Evolutionary conservation across 2,113 vertebrate species (phyloP), one percentile per base, ranked within the genome.

Genomic region (Lipotes vexillifer): DNA sequence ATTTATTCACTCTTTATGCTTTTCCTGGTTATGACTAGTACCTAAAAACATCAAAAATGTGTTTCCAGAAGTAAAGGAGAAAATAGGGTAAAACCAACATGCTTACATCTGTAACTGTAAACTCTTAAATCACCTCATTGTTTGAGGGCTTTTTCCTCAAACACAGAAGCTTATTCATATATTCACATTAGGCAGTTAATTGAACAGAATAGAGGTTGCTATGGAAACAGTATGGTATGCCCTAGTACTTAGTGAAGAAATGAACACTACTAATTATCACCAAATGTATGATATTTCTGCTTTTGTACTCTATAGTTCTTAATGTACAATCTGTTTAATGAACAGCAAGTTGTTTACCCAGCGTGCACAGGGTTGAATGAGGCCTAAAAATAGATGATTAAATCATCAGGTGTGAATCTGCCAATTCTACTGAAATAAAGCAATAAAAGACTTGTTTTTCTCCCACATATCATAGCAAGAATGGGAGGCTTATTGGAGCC

Each of bases 181-280:
- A 98, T 98, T 98, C 98, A 98, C 98, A 98, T 98, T 98, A 98
- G 95, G 96, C 97, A 98, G 98, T 97, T 98, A 98, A 98, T 97
- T 98, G 98, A 98, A 98, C 93, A 97, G 96, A 98, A 98, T 96
- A 93, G 0, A 94, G 57, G 99, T 99, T 99, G 97, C 99, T 98
- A 99, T 98, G 97, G 98, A 98, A 99, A 99, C 99, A 92, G 71
- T 91, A 82, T 97, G 97, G 98, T 98, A 97, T 98, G 83, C 78
- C 91, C 92, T 96, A 84, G 96, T 96, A 97, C 90, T 97, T 90
- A 92, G 94, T 98, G 97, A 97, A 97, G 97, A 98, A 98, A 98
- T 96, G 97, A 98, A 98, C 97, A 94, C 97, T 93, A 96, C 95
- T 97, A 98, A 99, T 99, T 98, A 98, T 97, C 97, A 98, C 97